Percentiles rank a stretch among this genome's conserved stretches.
Conservation (phyloP, 1,140 invertebrate species). For the Nylanderia fulva region DNA sequence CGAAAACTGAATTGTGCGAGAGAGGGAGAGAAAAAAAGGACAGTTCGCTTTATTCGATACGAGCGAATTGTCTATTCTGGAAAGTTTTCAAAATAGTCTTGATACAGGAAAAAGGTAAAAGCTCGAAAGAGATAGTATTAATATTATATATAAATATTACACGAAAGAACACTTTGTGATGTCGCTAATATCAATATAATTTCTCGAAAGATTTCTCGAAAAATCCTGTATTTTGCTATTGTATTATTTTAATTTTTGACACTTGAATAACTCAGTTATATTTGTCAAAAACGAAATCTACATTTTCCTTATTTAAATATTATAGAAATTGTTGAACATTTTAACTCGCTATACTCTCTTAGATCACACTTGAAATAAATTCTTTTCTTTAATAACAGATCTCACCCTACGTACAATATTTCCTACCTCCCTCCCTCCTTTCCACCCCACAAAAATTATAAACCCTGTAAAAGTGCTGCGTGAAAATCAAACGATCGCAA, state of each 20-base stretch:
- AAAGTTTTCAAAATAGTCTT: conserved; percentile 3
- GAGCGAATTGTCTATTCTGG: background rate
- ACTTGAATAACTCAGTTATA: background rate
- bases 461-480: background rate
- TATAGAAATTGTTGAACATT: background rate
- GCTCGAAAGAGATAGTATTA: conserved; percentile 7
- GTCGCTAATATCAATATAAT: background rate
- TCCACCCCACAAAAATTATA: background rate
- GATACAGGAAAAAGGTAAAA: background rate
- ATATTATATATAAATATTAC: conserved; percentile 2
- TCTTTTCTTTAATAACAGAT: background rate
- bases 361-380: background rate
- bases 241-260: background rate
- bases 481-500: conserved; percentile 46
- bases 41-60: background rate
- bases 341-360: background rate
- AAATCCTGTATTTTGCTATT: background rate
- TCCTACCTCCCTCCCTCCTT: conserved; percentile 36
- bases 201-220: background rate
- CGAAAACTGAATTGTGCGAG: conserved; percentile 5
- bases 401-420: background rate
- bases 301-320: background rate
- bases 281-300: background rate
- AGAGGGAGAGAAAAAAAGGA: background rate
- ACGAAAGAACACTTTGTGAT: background rate